A percentile compares a stretch with the other conserved stretches of the same genome.
phyloP scores from a whole-genome alignment of 2,797 vertebrate species.

The Coluber constrictor region DNA sequence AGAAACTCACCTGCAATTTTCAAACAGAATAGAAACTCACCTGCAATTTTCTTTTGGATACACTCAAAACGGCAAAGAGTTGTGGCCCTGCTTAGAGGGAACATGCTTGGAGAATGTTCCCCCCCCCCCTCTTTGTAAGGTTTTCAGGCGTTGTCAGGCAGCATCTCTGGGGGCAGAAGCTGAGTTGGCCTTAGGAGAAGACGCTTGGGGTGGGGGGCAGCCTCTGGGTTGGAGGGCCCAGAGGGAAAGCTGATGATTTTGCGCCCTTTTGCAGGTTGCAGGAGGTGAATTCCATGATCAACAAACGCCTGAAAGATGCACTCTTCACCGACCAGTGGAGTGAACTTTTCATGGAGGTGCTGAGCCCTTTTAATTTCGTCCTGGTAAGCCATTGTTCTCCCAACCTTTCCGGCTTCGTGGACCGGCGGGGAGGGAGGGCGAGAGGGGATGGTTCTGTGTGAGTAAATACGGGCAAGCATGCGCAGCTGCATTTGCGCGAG shows the following conservation, averaged over 20 bases:
- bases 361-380: conserved; percentile 92
- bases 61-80: neutral
- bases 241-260: neutral
- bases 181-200: no score
- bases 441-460: no score
- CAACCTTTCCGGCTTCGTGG: neutral
- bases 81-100: neutral
- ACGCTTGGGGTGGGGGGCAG: no score
- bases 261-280: conserved; percentile 79
- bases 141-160: neutral
- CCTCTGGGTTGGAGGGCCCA: no score
- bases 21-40: neutral
- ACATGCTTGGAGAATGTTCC: no score
- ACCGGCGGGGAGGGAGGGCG: accelerated
- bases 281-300: conserved; percentile 98
- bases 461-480: no score
- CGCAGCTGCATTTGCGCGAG: no score
- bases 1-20: no score
- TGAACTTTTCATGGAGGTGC: conserved; percentile 92
- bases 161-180: neutral
- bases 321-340: conserved; percentile 99
- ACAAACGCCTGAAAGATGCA: conserved; percentile 93
- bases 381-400: conserved; percentile 78
- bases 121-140: neutral
- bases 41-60: neutral